Conservation (phyloP, 2,113 vertebrate genomes). For the Pollachius pollachius region DNA sequence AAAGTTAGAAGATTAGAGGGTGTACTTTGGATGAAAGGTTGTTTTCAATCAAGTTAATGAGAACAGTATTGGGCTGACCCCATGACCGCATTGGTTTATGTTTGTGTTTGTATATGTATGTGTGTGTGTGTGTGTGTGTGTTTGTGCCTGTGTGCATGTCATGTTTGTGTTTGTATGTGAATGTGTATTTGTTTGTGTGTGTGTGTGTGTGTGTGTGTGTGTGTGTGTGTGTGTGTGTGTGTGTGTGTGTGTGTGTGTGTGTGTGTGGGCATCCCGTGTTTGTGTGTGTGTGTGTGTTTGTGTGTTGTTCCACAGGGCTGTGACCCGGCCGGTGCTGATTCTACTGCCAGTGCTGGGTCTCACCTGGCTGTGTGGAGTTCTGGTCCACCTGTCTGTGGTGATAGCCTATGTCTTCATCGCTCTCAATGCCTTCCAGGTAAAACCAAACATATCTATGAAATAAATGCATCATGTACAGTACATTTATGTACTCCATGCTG, state of each 20-base stretch:
- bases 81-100: too few species aligned
- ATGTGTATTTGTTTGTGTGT: not conserved
- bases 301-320: slow-evolving; percentile 72
- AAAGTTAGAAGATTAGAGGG: too few species aligned
- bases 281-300: slow-evolving; percentile 8
- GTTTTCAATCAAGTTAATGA: too few species aligned
- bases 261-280: too few species aligned
- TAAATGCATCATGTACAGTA: not conserved
- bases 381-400: slow-evolving; percentile 82
- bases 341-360: slow-evolving; percentile 87
- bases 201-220: too few species aligned
- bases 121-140: too few species aligned
- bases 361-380: slow-evolving; percentile 86
- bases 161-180: not conserved
- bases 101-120: too few species aligned
- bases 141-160: too few species aligned
- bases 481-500: too few species aligned
- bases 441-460: slow-evolving; percentile 2
- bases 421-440: slow-evolving; percentile 91
- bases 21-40: too few species aligned
- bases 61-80: too few species aligned
- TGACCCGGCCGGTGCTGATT: slow-evolving; percentile 83
- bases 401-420: slow-evolving; percentile 82
- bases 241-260: not conserved
- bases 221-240: too few species aligned